A percentile compares a stretch with the other conserved stretches of the same genome.
These are phyloP conservation scores for Vimba vimba DNA, from an alignment of 2,113 vertebrate species.

Conservation along the genomic window DNA sequence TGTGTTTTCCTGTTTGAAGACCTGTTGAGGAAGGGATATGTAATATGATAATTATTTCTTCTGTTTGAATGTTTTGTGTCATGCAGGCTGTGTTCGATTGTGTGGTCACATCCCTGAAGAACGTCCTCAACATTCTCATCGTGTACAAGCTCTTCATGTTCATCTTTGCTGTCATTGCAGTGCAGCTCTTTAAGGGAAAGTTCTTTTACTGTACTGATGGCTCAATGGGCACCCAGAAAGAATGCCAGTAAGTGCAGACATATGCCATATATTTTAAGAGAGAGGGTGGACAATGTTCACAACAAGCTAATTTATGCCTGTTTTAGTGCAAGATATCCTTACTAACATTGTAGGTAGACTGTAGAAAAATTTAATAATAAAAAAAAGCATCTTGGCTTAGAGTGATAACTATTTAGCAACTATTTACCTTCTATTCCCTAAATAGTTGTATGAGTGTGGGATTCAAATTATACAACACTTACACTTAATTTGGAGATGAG, in stretches of 20 bases:
- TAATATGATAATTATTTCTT: neutral
- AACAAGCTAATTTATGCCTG: neutral
- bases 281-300: too few relatives aligned
- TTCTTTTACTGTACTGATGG: slow-evolving; percentile 98
- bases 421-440: too few relatives aligned
- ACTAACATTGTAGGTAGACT: too few relatives aligned
- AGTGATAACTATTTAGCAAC: too few relatives aligned
- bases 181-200: slow-evolving; percentile 98
- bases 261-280: neutral
- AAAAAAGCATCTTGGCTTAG: too few relatives aligned
- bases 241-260: slow-evolving; percentile 87
- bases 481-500: too few relatives aligned
- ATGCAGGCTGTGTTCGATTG: slow-evolving; percentile 86
- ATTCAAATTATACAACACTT: too few relatives aligned
- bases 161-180: slow-evolving; percentile 98
- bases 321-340: too few relatives aligned
- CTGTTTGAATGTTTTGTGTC: neutral
- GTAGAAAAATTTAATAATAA: accelerated
- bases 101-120: slow-evolving; percentile 97
- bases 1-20: neutral
- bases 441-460: too few relatives aligned
- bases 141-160: slow-evolving; percentile 99
- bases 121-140: slow-evolving; percentile 98
- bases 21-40: neutral
- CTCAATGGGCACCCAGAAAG: slow-evolving; percentile 94